A percentile compares a stretch with the other conserved stretches of the same genome.
Conservation (phyloP, 2,113 vertebrate genomes). For the Zosterops pallidus region DNA sequence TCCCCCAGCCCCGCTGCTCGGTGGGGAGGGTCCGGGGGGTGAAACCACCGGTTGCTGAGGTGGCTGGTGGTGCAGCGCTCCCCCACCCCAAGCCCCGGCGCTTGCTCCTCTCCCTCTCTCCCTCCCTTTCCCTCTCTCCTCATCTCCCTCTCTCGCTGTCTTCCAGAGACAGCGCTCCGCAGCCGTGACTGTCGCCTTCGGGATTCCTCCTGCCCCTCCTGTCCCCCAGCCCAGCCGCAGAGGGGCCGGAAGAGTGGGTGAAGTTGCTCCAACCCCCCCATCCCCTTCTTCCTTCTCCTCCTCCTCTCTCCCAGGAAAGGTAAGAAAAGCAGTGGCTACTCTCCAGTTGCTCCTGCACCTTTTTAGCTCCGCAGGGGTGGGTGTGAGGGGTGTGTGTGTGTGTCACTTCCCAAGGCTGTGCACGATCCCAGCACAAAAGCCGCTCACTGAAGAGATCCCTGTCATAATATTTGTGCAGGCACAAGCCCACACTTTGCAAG, state of each 20-base stretch:
- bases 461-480: conserved; percentile 64
- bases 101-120: conserved; percentile 48
- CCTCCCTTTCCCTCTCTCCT: conserved; percentile 19
- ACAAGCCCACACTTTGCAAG: conserved; percentile 21
- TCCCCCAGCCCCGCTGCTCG: neutral
- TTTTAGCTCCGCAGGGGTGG: neutral
- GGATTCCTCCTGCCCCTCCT: conserved; percentile 6
- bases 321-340: conserved; percentile 45
- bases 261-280: conserved; percentile 31
- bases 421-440: conserved; percentile 55
- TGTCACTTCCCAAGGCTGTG: conserved; percentile 9
- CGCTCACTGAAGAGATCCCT: conserved; percentile 55
- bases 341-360: conserved; percentile 18
- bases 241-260: neutral
- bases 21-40: neutral
- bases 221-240: neutral
- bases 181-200: conserved; percentile 28
- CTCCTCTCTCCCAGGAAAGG: conserved; percentile 38
- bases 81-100: conserved; percentile 30
- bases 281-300: conserved; percentile 21
- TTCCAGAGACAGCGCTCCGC: conserved; percentile 44
- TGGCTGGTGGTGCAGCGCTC: neutral
- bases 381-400: neutral
- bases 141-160: conserved; percentile 7
- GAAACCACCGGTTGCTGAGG: conserved; percentile 68